phyloP scores from a whole-genome alignment of 1,140 invertebrate species.

The Sminthurides bifidus region DNA sequence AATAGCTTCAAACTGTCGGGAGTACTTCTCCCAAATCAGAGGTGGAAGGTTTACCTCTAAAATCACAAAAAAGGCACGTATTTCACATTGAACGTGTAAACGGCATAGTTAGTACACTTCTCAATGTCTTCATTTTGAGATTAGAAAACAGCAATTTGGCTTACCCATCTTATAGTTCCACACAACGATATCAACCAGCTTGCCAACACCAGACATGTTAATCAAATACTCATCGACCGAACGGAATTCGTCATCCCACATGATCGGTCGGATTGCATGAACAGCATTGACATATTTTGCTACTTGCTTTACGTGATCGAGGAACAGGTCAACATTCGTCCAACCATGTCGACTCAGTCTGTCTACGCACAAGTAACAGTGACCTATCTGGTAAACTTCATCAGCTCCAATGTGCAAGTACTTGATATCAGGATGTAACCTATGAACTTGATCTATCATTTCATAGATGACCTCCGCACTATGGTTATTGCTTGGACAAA shows the following conservation, averaged over 20 bases:
- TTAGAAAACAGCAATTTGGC: neutral
- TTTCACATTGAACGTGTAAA: slow-evolving; percentile 28
- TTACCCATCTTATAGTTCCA: slow-evolving; percentile 45
- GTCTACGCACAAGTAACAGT: slow-evolving; percentile 39
- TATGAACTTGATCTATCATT: slow-evolving; percentile 44
- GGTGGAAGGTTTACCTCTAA: slow-evolving; percentile 34
- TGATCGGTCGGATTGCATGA: slow-evolving; percentile 48
- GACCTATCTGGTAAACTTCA: slow-evolving; percentile 52
- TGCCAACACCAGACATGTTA: slow-evolving; percentile 38
- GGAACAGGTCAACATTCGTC: slow-evolving; percentile 42
- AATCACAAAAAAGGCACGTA: slow-evolving; percentile 23
- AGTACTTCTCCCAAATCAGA: slow-evolving; percentile 41
- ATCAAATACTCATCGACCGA: slow-evolving; percentile 47
- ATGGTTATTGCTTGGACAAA: slow-evolving; percentile 40
- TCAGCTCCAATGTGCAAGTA: slow-evolving; percentile 70
- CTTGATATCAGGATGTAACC: slow-evolving; percentile 46
- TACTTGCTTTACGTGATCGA: slow-evolving; percentile 44
- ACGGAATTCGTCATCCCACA: slow-evolving; percentile 52
- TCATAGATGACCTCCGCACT: slow-evolving; percentile 41
- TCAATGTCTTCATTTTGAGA: neutral
- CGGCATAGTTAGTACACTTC: neutral
- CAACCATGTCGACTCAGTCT: slow-evolving; percentile 36
- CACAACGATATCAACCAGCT: slow-evolving; percentile 41
- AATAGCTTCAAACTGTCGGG: slow-evolving; percentile 42
- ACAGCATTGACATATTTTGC: slow-evolving; percentile 49